Evolutionary conservation across 2,888 invertebrate genomes (phyloP), one percentile per base, ranked within the genome.

Genomic region (Philereme vetulata): DNA sequence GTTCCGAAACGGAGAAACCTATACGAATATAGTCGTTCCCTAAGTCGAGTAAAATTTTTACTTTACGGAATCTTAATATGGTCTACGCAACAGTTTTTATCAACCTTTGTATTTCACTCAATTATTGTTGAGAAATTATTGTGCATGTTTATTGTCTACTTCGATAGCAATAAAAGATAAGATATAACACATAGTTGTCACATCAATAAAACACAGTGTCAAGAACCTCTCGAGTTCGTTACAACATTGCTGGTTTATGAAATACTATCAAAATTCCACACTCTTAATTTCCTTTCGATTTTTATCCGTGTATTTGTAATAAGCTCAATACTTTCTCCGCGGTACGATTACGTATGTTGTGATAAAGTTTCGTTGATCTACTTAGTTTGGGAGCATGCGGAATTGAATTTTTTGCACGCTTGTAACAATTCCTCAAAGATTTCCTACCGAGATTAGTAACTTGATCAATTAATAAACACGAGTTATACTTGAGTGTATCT

Each of bases 281-380:
- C 85, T 85, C 83, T 87, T 84, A 74, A 80, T 86, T 89, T 84
- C 87, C 81, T 85, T 88, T 86, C 85, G 72, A 77, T 84, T 85
- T 84, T 69, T 66, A 67, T 82, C 76, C 71, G 71, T 68, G 74
- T 77, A 74, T 79, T 74, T 75, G 78, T 81, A 79, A 84, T 82
- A 80, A 84, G 78, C 80, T 77, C 80, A 79, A 78, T 80, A 89
- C 91, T 91, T 90, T 90, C 90, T 87, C 90, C 76, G 77, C 76
- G 78, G 80, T 84, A 79, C 81, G 85, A 87, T 89, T 88, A 86
- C 87, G 81, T 76, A 63, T 74, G 75, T 74, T 64, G 75, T 79
- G 80, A 81, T 84, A 81, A 81, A 78, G 77, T 82, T 81, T 80
- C 77, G 79, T 75, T 70, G 77, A 65, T 74, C 79, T 60, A 76